Evolutionary conservation across 2,888 invertebrate species (phyloP).

Genomic region (Disparrhopalites patrizii): DNA sequence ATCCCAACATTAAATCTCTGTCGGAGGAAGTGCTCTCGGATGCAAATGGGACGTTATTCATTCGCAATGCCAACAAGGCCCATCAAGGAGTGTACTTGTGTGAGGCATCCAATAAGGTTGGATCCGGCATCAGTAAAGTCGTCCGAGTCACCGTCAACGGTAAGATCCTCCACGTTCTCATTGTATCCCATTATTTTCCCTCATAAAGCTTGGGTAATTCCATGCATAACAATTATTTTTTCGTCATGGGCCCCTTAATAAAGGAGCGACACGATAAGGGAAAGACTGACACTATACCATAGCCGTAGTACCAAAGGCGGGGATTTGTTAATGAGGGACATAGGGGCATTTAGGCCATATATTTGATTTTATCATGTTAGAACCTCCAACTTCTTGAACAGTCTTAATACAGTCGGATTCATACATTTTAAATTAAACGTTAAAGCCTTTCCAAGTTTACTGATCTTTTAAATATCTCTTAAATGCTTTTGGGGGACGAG

Average conservation of each 20-base stretch:
- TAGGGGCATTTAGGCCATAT: no score
- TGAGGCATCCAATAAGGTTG: constrained; percentile 52
- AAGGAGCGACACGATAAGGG: no score
- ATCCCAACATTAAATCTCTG: not conserved
- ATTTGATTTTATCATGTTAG: no score
- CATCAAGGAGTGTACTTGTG: constrained; percentile 52
- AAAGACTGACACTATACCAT: no score
- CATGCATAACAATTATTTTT: constrained; percentile 2
- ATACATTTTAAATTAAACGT: not conserved
- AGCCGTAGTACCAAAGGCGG: no score
- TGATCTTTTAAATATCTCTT: no score
- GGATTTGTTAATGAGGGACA: no score
- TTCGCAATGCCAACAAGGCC: constrained; percentile 40
- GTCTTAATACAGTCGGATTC: no score
- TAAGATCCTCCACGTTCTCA: constrained; percentile 41
- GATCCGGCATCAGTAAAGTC: constrained; percentile 53
- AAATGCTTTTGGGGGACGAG: no score
- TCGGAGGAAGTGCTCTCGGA: constrained; percentile 37
- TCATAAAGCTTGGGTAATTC: no score
- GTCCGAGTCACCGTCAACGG: constrained; percentile 49
- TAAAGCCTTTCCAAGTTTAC: no score
- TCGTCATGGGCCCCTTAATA: not conserved
- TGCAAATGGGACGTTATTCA: constrained; percentile 47
- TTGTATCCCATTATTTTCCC: constrained; percentile 20
- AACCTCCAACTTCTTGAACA: no score